phyloP scores from a whole-genome alignment of 2,113 vertebrate species.

The Antennarius striatus region DNA sequence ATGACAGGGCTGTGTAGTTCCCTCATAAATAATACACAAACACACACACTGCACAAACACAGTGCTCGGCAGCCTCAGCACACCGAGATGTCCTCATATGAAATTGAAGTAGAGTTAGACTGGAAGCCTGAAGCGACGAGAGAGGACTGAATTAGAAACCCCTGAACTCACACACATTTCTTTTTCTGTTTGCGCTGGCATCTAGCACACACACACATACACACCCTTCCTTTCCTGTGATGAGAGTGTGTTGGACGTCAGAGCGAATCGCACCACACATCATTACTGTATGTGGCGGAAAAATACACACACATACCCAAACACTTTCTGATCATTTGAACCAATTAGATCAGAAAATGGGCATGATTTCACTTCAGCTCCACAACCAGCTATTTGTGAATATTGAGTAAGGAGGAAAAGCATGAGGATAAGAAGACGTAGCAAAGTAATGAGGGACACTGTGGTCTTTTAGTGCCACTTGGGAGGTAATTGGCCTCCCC shows the following conservation, averaged over 20 bases:
- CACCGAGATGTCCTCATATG: constrained; percentile 56
- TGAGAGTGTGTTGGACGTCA: constrained; percentile 7
- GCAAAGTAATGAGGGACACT: constrained; percentile 45
- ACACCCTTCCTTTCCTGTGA: background rate
- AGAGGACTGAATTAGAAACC: constrained; percentile 29
- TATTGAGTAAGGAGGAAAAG: constrained; percentile 42
- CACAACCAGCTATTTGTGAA: constrained; percentile 49
- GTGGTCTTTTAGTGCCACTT: constrained; percentile 38
- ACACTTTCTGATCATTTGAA: constrained; percentile 48
- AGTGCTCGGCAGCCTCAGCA: constrained; percentile 26
- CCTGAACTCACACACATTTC: constrained; percentile 32
- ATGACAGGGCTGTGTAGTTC: constrained; percentile 59
- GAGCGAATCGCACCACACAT: constrained; percentile 25
- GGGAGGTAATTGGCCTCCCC: constrained; percentile 46
- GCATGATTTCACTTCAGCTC: constrained; percentile 47
- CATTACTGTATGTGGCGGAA: constrained; percentile 21
- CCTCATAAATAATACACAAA: constrained; percentile 72
- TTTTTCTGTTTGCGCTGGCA: constrained; percentile 37
- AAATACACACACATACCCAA: background rate
- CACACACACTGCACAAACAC: constrained; percentile 19
- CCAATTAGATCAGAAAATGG: constrained; percentile 58
- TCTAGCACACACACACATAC: background rate
- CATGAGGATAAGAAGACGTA: constrained; percentile 36
- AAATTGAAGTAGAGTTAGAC: constrained; percentile 72
- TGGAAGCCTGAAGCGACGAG: constrained; percentile 55